Percentiles rank a stretch among this genome's conserved stretches.
Conservation (phyloP, 2,888 invertebrate species). For the Catocala fraxini region DNA sequence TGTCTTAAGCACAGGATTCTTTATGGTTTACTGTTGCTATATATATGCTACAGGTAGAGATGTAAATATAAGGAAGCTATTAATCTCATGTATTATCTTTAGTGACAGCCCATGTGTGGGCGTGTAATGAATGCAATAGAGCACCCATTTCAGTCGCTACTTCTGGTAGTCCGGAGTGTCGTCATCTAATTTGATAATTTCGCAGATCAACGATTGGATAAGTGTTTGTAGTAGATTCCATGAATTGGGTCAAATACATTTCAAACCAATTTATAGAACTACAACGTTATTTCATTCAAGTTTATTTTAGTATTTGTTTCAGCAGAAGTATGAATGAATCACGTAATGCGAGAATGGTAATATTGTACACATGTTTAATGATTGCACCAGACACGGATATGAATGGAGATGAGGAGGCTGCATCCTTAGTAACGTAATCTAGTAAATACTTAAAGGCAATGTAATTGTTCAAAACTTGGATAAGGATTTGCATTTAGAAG, state of each 20-base stretch:
- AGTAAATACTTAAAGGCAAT: too few relatives aligned
- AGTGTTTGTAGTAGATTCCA: slow-evolving; percentile 37
- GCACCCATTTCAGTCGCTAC: slow-evolving; percentile 35
- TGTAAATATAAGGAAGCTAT: slow-evolving; percentile 26
- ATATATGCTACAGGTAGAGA: background rate
- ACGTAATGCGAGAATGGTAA: too few relatives aligned
- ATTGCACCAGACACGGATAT: too few relatives aligned
- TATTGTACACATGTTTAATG: too few relatives aligned
- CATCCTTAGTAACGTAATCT: too few relatives aligned
- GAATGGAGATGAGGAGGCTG: too few relatives aligned
- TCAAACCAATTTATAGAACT: too few relatives aligned
- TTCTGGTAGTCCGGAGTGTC: slow-evolving; percentile 25
- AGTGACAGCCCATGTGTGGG: slow-evolving; percentile 41
- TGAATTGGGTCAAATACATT: slow-evolving; percentile 22
- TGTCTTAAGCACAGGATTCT: background rate
- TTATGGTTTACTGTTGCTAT: background rate
- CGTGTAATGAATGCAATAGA: slow-evolving; percentile 42
- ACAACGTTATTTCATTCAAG: too few relatives aligned
- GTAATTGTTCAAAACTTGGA: too few relatives aligned
- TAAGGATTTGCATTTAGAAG: too few relatives aligned
- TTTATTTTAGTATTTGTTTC: too few relatives aligned
- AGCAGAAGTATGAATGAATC: too few relatives aligned
- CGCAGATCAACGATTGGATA: slow-evolving; percentile 45
- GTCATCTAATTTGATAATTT: slow-evolving; percentile 48
- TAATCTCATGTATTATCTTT: slow-evolving; percentile 27